These are phyloP conservation scores for Podabrus alpinus DNA, from an alignment of 2,888 invertebrate species.

Conservation along the genomic window DNA sequence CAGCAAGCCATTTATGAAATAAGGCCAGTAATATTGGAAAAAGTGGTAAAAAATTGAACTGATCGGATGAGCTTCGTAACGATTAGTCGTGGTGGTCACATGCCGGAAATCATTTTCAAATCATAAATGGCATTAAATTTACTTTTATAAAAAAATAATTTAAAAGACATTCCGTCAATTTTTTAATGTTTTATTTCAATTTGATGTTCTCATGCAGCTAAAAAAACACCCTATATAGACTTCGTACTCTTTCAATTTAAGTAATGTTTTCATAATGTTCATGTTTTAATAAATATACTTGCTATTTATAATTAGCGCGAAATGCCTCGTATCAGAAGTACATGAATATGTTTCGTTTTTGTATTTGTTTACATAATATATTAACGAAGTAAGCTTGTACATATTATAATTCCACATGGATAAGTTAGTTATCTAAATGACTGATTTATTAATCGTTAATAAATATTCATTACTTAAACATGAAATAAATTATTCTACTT, in stretches of 20 bases:
- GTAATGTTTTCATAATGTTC: neutral
- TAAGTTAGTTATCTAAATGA: neutral
- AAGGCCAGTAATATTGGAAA: too few species aligned
- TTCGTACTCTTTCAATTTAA: neutral
- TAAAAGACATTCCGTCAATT: too few species aligned
- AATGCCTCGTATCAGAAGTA: neutral
- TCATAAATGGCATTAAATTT: too few species aligned
- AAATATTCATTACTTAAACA: neutral
- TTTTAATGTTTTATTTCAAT: too few species aligned
- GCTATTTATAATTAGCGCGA: neutral
- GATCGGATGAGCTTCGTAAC: too few species aligned
- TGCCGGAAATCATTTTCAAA: too few species aligned
- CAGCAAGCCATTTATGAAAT: too few species aligned
- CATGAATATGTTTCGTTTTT: neutral
- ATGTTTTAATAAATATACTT: neutral
- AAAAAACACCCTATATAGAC: too few species aligned
- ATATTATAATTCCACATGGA: neutral
- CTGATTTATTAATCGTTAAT: neutral
- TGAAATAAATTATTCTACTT: constrained; percentile 59
- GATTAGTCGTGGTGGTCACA: too few species aligned
- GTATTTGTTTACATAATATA: neutral
- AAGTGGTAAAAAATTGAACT: too few species aligned
- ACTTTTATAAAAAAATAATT: too few species aligned
- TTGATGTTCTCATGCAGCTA: too few species aligned
- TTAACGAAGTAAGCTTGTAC: neutral